These are phyloP conservation scores for Odontothrips loti DNA, from an alignment of 2,888 invertebrate genomes.

Conservation along the genomic window DNA sequence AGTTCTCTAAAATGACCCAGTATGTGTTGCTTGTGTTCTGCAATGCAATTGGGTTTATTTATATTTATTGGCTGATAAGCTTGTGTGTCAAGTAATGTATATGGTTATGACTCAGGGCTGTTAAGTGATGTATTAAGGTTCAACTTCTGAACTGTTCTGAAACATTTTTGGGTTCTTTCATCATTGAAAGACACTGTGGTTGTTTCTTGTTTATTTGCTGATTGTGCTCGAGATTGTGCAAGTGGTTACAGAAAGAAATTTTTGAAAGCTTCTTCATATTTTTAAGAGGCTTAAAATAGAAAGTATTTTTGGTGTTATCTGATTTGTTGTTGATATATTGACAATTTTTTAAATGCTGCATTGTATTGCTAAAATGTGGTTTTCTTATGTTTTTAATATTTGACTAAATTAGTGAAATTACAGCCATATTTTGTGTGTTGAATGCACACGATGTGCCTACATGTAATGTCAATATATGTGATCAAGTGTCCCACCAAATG, in stretches of 20 bases:
- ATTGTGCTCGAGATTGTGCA: not conserved
- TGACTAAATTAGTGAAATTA: not conserved
- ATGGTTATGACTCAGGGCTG: no score
- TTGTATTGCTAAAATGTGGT: not conserved
- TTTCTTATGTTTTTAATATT: not conserved
- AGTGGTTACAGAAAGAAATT: not conserved
- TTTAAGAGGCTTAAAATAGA: not conserved
- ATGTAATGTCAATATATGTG: no score
- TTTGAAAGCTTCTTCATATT: not conserved
- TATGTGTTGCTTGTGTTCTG: no score
- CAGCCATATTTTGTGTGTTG: no score
- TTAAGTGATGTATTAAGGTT: no score
- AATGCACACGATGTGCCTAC: no score
- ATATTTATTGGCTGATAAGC: no score
- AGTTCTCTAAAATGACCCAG: no score
- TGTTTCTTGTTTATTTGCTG: not conserved
- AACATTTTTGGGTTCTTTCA: not conserved
- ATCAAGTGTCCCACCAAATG: no score
- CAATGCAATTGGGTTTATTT: no score
- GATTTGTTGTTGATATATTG: not conserved
- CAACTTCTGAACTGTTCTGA: no score
- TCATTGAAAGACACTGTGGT: not conserved
- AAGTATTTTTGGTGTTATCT: constrained; percentile 10
- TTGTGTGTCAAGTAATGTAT: no score
- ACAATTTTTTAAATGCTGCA: not conserved